Percentiles rank a stretch among this genome's conserved stretches.
Conservation (phyloP, 2,888 invertebrate species). For the Platycnemis pennipes region DNA sequence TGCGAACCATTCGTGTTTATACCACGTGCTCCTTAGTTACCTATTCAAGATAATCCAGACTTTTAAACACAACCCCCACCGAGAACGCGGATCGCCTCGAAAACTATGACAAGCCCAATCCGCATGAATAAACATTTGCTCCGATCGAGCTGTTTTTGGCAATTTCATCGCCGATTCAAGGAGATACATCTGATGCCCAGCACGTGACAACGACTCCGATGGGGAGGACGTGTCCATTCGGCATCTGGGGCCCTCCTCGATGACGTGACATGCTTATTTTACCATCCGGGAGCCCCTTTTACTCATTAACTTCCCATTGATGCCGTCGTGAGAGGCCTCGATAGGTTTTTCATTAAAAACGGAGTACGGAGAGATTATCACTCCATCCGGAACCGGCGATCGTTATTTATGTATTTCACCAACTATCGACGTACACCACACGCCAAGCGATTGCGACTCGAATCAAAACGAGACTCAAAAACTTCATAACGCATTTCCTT, state of each 20-base stretch:
- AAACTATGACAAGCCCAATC: not conserved
- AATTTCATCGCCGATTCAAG: not conserved
- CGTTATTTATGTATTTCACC: not conserved
- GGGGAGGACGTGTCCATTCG: not conserved
- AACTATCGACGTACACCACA: not conserved
- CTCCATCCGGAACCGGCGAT: not conserved
- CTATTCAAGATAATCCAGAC: no score
- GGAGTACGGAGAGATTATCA: not conserved
- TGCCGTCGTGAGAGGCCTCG: not conserved
- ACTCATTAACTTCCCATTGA: not conserved
- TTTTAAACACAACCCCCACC: no score
- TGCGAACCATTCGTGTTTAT: no score
- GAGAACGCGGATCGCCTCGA: no score
- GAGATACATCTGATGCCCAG: not conserved
- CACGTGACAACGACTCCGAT: not conserved
- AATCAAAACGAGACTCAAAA: not conserved
- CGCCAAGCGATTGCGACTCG: not conserved
- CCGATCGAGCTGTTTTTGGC: not conserved
- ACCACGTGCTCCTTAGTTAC: no score
- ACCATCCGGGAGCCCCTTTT: not conserved
- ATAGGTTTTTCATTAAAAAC: not conserved
- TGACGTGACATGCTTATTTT: slow-evolving; percentile 19
- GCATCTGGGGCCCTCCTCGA: not conserved
- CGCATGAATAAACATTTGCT: slow-evolving; percentile 17
- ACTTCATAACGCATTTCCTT: no score